A percentile compares a stretch with the other conserved stretches of the same genome.
phyloP scores from a whole-genome alignment of 1,140 invertebrate species.

The Xylocopa sonorina region DNA sequence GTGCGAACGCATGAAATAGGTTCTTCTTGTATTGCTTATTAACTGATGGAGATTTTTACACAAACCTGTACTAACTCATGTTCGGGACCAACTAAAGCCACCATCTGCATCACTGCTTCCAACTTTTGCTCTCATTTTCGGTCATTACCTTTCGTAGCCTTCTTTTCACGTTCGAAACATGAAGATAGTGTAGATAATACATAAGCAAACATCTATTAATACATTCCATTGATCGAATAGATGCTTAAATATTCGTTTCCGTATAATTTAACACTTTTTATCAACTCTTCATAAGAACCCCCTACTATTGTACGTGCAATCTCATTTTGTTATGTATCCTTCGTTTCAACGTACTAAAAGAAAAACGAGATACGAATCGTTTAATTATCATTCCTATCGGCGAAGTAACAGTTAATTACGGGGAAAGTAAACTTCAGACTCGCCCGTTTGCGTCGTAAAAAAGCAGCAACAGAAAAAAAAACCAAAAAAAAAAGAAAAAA shows the following conservation, averaged over 20 bases:
- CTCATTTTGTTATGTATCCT: slow-evolving; percentile 1
- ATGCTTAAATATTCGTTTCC: neutral
- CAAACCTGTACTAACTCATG: slow-evolving; percentile 70
- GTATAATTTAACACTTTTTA: neutral
- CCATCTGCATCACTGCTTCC: slow-evolving; percentile 67
- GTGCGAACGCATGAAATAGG: neutral
- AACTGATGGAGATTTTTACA: slow-evolving; percentile 55
- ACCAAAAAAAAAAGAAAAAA: no score
- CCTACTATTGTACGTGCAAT: neutral
- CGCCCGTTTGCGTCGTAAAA: slow-evolving; percentile 3
- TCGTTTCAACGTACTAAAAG: neutral
- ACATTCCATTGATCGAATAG: neutral
- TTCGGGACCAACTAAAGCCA: slow-evolving; percentile 81
- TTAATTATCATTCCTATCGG: no score
- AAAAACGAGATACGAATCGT: neutral
- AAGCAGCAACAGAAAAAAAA: no score
- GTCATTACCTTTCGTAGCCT: neutral
- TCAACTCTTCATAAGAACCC: neutral
- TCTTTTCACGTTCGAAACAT: neutral
- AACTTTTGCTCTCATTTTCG: slow-evolving; percentile 49
- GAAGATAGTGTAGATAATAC: neutral
- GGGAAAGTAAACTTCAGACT: neutral
- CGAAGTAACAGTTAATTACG: no score
- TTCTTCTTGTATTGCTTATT: neutral
- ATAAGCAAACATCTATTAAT: no score